A percentile compares a stretch with the other conserved stretches of the same genome.
phyloP scores from a whole-genome alignment of 1,140 invertebrate species.

The Drosophila miranda region DNA sequence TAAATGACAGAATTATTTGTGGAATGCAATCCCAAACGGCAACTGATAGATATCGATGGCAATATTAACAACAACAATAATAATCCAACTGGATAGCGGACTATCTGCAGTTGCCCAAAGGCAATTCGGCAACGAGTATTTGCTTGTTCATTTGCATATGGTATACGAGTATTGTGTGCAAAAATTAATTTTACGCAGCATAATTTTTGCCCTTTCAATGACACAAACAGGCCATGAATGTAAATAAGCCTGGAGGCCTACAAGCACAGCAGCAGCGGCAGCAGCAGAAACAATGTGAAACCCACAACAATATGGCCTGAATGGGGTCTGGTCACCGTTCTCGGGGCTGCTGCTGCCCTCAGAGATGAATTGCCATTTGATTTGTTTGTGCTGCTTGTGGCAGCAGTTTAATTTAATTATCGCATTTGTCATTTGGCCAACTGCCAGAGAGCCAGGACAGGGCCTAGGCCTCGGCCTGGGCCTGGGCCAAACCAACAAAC shows the following conservation, averaged over 20 bases:
- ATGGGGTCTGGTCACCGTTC: slow-evolving; percentile 23
- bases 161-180: neutral
- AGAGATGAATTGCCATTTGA: slow-evolving; percentile 81
- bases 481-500: no score
- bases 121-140: slow-evolving; percentile 7
- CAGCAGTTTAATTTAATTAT: slow-evolving; percentile 82
- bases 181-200: slow-evolving; percentile 57
- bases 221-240: slow-evolving; percentile 44
- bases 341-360: slow-evolving; percentile 27
- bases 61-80: slow-evolving; percentile 47
- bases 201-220: slow-evolving; percentile 32
- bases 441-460: slow-evolving; percentile 49
- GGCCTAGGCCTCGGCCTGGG: no score
- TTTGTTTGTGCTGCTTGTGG: slow-evolving; percentile 80
- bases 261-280: slow-evolving; percentile 4
- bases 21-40: slow-evolving; percentile 28
- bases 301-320: slow-evolving; percentile 1
- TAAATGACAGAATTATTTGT: slow-evolving; percentile 35
- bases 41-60: slow-evolving; percentile 57
- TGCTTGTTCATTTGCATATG: slow-evolving; percentile 47
- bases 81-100: slow-evolving; percentile 22
- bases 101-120: no score
- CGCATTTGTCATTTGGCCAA: slow-evolving; percentile 81
- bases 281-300: slow-evolving; percentile 5
- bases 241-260: slow-evolving; percentile 29